These are phyloP conservation scores for Nasonovia ribisnigri DNA, from an alignment of 2,888 invertebrate species.

Conservation along the genomic window DNA sequence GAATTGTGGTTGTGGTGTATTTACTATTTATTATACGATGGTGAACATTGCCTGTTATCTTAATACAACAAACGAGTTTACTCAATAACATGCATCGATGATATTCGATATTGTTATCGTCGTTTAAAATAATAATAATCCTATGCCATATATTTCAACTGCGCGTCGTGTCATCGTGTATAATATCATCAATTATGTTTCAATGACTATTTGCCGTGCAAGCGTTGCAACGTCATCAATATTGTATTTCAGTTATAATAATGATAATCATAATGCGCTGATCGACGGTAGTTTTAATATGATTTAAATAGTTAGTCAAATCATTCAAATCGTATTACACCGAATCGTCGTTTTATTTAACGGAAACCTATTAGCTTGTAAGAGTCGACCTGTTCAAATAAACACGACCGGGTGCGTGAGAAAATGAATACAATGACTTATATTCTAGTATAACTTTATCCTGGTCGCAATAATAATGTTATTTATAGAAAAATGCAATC, in stretches of 20 bases:
- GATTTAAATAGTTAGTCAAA: not conserved
- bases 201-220: conserved; percentile 9
- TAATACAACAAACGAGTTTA: not conserved
- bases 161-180: not conserved
- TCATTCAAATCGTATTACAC: not conserved
- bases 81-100: not conserved
- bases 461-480: not conserved
- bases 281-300: not conserved
- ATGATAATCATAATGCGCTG: not conserved
- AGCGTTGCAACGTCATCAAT: not conserved
- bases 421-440: not conserved
- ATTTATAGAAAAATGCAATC: not conserved
- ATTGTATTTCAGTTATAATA: not conserved
- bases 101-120: conserved; percentile 22
- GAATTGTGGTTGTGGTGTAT: not conserved
- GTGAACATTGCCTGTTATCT: not conserved
- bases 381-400: not conserved
- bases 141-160: not conserved
- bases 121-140: not conserved
- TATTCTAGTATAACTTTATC: not conserved
- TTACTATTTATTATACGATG: not conserved
- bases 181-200: conserved; percentile 16
- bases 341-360: not conserved
- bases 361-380: not conserved
- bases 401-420: not conserved